Percentiles rank a stretch among this genome's conserved stretches.
Conservation (phyloP, 2,113 vertebrate genomes). For the Heliornis fulica region DNA sequence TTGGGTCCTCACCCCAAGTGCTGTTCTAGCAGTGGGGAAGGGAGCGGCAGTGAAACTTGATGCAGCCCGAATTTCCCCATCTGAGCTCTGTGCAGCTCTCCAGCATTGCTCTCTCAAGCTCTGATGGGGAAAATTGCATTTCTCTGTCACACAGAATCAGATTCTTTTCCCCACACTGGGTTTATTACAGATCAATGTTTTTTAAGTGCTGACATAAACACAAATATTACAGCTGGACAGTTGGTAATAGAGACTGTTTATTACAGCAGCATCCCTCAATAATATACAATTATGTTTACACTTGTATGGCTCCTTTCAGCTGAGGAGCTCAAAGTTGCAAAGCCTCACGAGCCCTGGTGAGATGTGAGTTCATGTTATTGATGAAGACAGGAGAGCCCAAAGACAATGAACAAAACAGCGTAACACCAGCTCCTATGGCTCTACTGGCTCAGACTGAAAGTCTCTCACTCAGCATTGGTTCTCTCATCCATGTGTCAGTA, state of each 20-base stretch:
- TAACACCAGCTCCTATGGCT: not conserved
- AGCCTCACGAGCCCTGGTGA: not conserved
- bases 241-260: constrained; percentile 24
- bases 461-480: not conserved
- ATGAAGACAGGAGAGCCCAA: not conserved
- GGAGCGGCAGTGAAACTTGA: not conserved
- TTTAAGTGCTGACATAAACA: constrained; percentile 62
- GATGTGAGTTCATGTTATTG: not conserved
- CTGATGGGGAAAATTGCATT: constrained; percentile 1
- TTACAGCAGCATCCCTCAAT: constrained; percentile 13
- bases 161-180: not conserved
- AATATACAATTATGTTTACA: constrained; percentile 18
- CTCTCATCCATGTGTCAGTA: not conserved
- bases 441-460: not conserved
- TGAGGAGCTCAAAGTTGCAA: not conserved
- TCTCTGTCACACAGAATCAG: constrained; percentile 2
- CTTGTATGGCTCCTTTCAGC: not conserved
- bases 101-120: not conserved
- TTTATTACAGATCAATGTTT: constrained; percentile 56
- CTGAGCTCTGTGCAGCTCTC: not conserved
- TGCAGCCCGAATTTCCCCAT: not conserved
- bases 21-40: not conserved
- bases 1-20: not conserved
- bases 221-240: constrained; percentile 29
- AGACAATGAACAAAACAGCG: not conserved